These are phyloP conservation scores for Strigamia maritima DNA, from an alignment of 2,888 invertebrate genomes.

Conservation along the genomic window DNA sequence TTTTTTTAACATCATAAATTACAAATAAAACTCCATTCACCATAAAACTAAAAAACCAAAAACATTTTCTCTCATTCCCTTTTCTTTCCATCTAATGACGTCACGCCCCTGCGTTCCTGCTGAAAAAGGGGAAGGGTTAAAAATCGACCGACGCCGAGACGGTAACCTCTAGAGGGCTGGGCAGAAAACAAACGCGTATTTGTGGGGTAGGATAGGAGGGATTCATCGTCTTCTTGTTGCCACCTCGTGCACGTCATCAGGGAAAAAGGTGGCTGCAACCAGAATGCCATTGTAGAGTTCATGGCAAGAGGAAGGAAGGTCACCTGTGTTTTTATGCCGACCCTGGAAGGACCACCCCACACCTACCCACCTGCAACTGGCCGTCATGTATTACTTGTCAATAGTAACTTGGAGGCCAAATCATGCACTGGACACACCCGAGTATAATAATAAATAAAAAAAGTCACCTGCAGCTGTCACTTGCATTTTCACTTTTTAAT, in stretches of 20 bases:
- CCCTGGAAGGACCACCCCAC: background rate
- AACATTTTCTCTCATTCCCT: background rate
- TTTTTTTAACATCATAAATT: background rate
- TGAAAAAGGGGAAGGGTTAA: slow-evolving; percentile 15
- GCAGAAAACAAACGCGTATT: background rate
- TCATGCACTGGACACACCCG: background rate
- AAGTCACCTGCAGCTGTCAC: slow-evolving; percentile 5
- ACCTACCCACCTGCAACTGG: background rate
- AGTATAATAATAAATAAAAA: background rate
- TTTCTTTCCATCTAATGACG: background rate
- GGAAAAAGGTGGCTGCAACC: slow-evolving; percentile 2
- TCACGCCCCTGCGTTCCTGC: background rate
- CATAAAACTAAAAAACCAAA: background rate
- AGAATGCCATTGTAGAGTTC: background rate
- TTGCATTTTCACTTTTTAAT: background rate
- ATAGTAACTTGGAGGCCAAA: background rate
- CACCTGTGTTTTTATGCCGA: slow-evolving; percentile 6
- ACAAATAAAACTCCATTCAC: background rate
- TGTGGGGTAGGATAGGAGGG: background rate
- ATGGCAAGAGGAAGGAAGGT: slow-evolving; percentile 10
- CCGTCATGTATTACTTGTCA: slow-evolving; percentile 5
- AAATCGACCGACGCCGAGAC: slow-evolving; percentile 7
- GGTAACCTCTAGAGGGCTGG: slow-evolving; percentile 1
- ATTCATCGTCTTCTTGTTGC: background rate
- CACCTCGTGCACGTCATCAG: background rate